Base-by-base conservation (phyloP, 2,888 invertebrate species). In the Hipparchia sbordonii region DNA sequence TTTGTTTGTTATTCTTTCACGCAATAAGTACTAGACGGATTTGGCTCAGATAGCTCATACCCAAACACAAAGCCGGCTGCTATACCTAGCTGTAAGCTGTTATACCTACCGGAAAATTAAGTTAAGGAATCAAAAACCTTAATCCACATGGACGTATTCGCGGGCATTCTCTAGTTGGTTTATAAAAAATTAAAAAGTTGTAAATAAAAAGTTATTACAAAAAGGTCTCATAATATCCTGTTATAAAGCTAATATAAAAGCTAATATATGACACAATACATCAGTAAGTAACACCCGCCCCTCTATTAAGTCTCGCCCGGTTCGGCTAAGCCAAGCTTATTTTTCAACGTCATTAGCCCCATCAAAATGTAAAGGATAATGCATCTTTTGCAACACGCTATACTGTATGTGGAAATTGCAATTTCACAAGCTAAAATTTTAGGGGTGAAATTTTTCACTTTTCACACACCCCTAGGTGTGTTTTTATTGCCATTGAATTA, bases 261-360 rank as follows among this genome's bases (percentile, higher is more conserved):
- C 81, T 83, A 82, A 84, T 83, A 84, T 83, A 81, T 83, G 80
- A 78, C 75, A 79, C 79, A 72, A 84, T 84, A 83, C 80, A 80
- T 83, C 82, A 83, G 80, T 74, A 80, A 78, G 77, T 73, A 82
- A 79, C 80, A 76, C 82, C 75, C 71, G 54, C 79, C 81, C 82
- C 77, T 80, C 80, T 80, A 80, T 80, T 81, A 83, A 80, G 80
- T 76, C 76, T 76, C 74, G 79, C 78, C 78, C 78, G 77, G 76
- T 79, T 81, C 74, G 72, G 76, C 78, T 83, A 82, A 86, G 84
- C 82, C 81, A 74, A 78, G 83, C 83, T 84, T 87, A 87, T 87
- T 87, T 87, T 87, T 87, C 87, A 87, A 82, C 85, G 83, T 87
- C 87, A 87, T 88, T 87, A 87, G 80, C 79, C 77, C 79, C 81